phyloP scores from a whole-genome alignment of 2,888 invertebrate species.

The Yponomeuta evonymella region DNA sequence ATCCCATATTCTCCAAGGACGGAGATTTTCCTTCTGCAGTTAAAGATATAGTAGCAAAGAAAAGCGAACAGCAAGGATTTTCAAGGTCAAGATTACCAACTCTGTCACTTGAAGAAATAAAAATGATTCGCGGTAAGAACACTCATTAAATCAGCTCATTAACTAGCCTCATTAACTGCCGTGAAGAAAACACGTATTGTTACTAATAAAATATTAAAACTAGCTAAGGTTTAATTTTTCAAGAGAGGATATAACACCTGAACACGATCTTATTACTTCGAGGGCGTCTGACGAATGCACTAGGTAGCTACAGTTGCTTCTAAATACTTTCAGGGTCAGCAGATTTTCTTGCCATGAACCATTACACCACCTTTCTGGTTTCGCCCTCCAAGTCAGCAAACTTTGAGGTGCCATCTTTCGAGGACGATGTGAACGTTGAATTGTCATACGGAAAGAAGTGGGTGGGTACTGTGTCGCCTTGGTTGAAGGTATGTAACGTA shows the following conservation, averaged over 20 bases:
- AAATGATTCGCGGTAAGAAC: conserved; percentile 43
- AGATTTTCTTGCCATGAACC: conserved; percentile 66
- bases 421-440: conserved; percentile 38
- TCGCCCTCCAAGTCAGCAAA: conserved; percentile 22
- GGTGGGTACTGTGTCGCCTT: conserved; percentile 37
- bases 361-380: conserved; percentile 51
- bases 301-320: background rate
- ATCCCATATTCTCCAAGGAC: conserved; percentile 40
- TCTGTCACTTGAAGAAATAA: conserved; percentile 55
- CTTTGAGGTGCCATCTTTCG: conserved; percentile 30
- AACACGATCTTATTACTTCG: too few species aligned
- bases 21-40: conserved; percentile 36
- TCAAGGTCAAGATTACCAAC: conserved; percentile 59
- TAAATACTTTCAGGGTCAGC: conserved; percentile 41
- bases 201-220: too few species aligned
- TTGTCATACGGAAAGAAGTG: conserved; percentile 40
- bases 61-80: conserved; percentile 64
- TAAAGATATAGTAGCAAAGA: conserved; percentile 51
- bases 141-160: too few species aligned
- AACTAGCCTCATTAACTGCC: too few species aligned
- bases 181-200: too few species aligned
- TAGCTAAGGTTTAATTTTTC: too few species aligned
- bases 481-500: conserved; percentile 45
- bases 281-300: too few species aligned
- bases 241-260: too few species aligned